A percentile compares a stretch with the other conserved stretches of the same genome.
Evolutionary conservation across 2,888 invertebrate genomes (phyloP).

Genomic region (Aporophyla lueneburgensis): DNA sequence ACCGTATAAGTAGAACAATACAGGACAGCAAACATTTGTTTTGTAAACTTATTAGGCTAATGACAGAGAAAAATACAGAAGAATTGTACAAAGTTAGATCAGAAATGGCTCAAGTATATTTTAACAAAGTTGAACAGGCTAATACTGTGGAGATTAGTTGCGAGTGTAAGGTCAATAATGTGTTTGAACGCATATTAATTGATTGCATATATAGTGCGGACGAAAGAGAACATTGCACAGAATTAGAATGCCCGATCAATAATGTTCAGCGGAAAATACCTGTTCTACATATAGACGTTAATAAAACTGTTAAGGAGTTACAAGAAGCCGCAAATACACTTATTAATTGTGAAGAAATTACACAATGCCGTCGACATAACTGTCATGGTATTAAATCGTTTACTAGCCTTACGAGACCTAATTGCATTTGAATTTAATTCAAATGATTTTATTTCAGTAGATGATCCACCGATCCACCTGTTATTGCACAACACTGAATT

Average conservation of each 20-base stretch:
- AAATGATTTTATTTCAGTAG: not conserved
- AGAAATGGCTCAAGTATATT: constrained; percentile 1
- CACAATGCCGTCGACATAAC: too few species aligned
- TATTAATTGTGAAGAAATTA: not conserved
- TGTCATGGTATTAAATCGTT: too few species aligned
- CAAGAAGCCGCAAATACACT: not conserved
- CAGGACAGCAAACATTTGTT: not conserved
- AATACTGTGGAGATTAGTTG: not conserved
- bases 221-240: constrained; percentile 1
- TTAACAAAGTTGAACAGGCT: not conserved
- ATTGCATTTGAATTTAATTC: not conserved
- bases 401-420: too few species aligned
- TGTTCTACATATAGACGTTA: constrained; percentile 1
- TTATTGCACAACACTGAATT: not conserved
- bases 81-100: not conserved
- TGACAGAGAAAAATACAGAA: not conserved
- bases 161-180: not conserved
- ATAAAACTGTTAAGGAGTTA: constrained; percentile 1
- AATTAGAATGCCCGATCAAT: not conserved
- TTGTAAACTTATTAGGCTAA: constrained; percentile 1
- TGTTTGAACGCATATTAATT: not conserved
- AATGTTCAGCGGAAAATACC: constrained; percentile 2
- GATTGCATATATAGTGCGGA: not conserved
- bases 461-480: not conserved
- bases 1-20: constrained; percentile 1